A percentile compares a stretch with the other conserved stretches of the same genome.
phyloP scores from a whole-genome alignment of 2,797 vertebrate genomes.

The Hemitrygon akajei region DNA sequence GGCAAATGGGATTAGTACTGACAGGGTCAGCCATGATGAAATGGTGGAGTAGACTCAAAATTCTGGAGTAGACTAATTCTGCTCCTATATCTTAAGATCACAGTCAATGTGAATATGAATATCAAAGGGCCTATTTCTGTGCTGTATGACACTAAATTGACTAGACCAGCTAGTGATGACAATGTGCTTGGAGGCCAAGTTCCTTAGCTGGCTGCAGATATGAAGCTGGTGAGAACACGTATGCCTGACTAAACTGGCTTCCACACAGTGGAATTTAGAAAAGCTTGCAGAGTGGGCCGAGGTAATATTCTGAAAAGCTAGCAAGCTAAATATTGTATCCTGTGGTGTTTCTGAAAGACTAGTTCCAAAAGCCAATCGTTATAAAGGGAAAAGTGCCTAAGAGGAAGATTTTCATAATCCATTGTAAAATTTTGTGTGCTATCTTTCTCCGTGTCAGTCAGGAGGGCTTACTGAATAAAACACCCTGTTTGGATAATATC shows the following conservation, averaged over 20 bases:
- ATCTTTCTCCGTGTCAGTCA: neutral
- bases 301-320: neutral
- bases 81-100: too few species aligned
- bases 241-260: neutral
- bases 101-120: too few species aligned
- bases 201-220: neutral
- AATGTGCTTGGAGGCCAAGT: neutral
- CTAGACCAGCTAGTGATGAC: neutral
- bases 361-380: neutral
- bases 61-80: too few species aligned
- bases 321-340: neutral
- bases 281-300: neutral
- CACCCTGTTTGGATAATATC: neutral
- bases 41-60: too few species aligned
- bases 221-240: neutral
- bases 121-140: too few species aligned
- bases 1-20: too few species aligned
- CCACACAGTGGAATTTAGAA: neutral
- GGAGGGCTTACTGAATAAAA: neutral
- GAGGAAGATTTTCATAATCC: neutral
- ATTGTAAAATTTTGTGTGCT: neutral
- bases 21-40: too few species aligned
- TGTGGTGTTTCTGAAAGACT: neutral
- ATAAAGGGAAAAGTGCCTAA: neutral
- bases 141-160: too few species aligned